Conservation (phyloP, 2,113 vertebrate species). For the Pheucticus melanocephalus region DNA sequence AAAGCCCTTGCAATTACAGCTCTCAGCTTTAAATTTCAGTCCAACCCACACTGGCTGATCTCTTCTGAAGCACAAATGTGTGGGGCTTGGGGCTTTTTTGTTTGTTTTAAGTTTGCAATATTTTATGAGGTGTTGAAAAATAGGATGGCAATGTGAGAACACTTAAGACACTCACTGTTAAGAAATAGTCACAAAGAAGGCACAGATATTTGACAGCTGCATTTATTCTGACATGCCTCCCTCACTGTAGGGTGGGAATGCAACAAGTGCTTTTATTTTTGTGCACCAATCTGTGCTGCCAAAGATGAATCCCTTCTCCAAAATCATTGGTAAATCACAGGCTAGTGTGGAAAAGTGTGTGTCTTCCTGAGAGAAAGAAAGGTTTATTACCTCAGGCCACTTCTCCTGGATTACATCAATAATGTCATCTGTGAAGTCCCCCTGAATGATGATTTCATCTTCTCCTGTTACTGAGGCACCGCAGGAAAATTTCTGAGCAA, state of each 20-base stretch:
- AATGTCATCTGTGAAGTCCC: constrained; percentile 98
- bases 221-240: not conserved
- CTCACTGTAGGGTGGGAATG: not conserved
- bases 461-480: constrained; percentile 97
- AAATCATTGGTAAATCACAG: not conserved
- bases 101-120: not conserved
- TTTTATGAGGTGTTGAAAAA: not conserved
- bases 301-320: not conserved
- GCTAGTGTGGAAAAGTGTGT: not conserved
- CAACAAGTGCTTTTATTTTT: not conserved
- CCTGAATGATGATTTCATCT: constrained; percentile 99
- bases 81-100: not conserved
- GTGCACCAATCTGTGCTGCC: not conserved
- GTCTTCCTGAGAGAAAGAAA: not conserved
- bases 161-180: not conserved
- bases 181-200: not conserved
- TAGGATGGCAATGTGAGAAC: not conserved
- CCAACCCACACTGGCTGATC: not conserved
- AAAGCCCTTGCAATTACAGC: not conserved
- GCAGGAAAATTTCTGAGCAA: constrained; percentile 99
- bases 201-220: not conserved
- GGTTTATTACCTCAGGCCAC: constrained; percentile 89
- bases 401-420: constrained; percentile 98
- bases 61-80: not conserved
- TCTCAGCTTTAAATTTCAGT: not conserved